A percentile compares a stretch with the other conserved stretches of the same genome.
Conservation (phyloP, 2,113 vertebrate genomes). For the Colistium nudipinnis region DNA sequence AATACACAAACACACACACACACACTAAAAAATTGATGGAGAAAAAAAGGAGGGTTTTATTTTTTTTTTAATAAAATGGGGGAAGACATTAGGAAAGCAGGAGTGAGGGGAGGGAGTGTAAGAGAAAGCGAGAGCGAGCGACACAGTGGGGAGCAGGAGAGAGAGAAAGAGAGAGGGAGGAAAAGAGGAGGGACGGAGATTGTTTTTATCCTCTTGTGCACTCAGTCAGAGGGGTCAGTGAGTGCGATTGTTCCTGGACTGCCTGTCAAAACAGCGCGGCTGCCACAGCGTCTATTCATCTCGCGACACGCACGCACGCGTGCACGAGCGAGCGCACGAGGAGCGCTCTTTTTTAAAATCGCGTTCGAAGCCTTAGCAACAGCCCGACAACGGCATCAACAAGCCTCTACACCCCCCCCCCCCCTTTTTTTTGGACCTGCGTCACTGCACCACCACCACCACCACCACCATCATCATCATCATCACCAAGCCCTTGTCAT, state of each 20-base stretch:
- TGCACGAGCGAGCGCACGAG: slow-evolving; percentile 25
- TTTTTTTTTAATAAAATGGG: too few species aligned
- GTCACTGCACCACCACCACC: slow-evolving; percentile 60
- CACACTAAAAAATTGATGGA: background rate
- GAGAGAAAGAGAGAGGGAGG: slow-evolving; percentile 40
- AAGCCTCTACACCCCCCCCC: too few species aligned
- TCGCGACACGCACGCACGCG: slow-evolving; percentile 36
- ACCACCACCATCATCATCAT: slow-evolving; percentile 35
- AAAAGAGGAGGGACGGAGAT: slow-evolving; percentile 51
- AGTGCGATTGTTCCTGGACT: slow-evolving; percentile 77
- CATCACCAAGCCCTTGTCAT: slow-evolving; percentile 33
- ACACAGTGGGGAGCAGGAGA: slow-evolving; percentile 53
- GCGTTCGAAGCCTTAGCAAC: slow-evolving; percentile 52
- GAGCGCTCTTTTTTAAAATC: slow-evolving; percentile 14
- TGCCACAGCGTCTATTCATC: slow-evolving; percentile 60
- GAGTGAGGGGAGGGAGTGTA: slow-evolving; percentile 35
- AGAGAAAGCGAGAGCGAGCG: slow-evolving; percentile 53
- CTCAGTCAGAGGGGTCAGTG: slow-evolving; percentile 76
- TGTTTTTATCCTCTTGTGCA: slow-evolving; percentile 73
- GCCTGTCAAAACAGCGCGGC: slow-evolving; percentile 79
- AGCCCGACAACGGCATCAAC: slow-evolving; percentile 42
- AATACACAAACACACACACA: slow-evolving; percentile 5
- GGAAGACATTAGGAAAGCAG: slow-evolving; percentile 28
- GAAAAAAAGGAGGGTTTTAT: slow-evolving; percentile 4
- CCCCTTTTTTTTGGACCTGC: slow-evolving; percentile 66